These are phyloP conservation scores for Philaethria dido DNA, from an alignment of 2,888 invertebrate genomes.

Conservation along the genomic window DNA sequence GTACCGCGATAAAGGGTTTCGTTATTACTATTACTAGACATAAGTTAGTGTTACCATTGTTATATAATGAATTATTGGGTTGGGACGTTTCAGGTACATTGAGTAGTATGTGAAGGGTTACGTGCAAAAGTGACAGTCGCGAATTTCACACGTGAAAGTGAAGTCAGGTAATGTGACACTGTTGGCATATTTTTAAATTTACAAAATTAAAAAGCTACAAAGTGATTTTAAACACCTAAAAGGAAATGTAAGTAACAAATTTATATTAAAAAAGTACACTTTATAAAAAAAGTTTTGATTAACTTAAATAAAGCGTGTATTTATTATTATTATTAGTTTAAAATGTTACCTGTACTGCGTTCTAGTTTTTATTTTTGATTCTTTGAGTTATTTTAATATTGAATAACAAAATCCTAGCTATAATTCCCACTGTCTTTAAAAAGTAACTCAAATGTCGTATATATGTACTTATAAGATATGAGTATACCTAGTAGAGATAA, in stretches of 20 bases:
- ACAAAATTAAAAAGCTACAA: not conserved
- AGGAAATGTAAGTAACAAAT: not conserved
- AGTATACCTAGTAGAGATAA: too few species aligned
- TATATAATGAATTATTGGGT: slow-evolving; percentile 83
- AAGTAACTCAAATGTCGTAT: too few species aligned
- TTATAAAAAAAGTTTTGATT: too few species aligned
- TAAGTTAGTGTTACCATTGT: slow-evolving; percentile 78
- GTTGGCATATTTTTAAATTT: slow-evolving; percentile 12
- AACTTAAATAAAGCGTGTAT: too few species aligned
- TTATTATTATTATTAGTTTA: too few species aligned
- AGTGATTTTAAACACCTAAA: not conserved
- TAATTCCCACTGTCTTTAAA: too few species aligned
- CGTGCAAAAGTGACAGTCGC: slow-evolving; percentile 72
- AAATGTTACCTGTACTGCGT: too few species aligned
- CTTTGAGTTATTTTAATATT: too few species aligned
- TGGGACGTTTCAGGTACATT: slow-evolving; percentile 82
- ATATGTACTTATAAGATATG: too few species aligned
- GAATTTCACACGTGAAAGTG: slow-evolving; percentile 78
- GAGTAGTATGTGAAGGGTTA: slow-evolving; percentile 78
- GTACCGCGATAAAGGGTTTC: slow-evolving; percentile 70
- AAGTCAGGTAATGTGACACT: slow-evolving; percentile 60
- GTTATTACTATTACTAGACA: slow-evolving; percentile 79
- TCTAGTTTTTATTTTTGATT: too few species aligned
- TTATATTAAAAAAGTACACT: not conserved
- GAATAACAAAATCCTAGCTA: too few species aligned